These are phyloP conservation scores for Porites lobata DNA, from an alignment of 92 coral and sea anemone species.

Conservation along the genomic window DNA sequence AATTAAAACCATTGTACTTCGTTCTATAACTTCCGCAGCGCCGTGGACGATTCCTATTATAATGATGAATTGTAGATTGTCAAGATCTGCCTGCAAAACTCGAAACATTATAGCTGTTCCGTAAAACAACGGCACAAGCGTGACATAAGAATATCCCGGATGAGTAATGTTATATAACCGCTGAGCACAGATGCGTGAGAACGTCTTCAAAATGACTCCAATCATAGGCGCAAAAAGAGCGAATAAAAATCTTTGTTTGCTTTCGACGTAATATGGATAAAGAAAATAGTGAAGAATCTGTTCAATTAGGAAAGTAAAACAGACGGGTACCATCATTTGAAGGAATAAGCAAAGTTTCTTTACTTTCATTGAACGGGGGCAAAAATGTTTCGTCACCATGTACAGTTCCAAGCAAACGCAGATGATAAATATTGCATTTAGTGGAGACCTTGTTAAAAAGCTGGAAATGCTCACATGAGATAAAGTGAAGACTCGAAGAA, in stretches of 20 bases:
- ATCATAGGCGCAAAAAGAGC: not conserved
- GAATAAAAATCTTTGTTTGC: not conserved
- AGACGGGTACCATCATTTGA: not conserved
- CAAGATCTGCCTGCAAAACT: not conserved
- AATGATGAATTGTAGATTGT: not conserved
- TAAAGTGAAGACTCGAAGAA: not conserved
- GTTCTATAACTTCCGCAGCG: not conserved
- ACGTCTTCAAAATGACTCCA: not conserved
- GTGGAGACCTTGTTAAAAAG: not conserved
- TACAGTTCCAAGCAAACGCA: not conserved
- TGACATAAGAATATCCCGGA: not conserved
- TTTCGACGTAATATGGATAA: not conserved
- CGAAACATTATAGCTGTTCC: not conserved
- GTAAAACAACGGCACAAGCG: not conserved
- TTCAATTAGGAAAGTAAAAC: not conserved
- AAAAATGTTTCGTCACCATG: not conserved
- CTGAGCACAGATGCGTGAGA: not conserved
- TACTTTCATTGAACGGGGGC: not conserved
- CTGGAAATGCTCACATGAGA: not conserved
- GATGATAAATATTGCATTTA: not conserved
- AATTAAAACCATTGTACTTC: not conserved
- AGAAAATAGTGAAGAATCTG: not conserved
- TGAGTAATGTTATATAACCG: not conserved
- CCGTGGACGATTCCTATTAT: not conserved
- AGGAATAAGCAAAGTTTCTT: not conserved